These are phyloP conservation scores for Sclerodermus sp. DNA, from an alignment of 2,888 invertebrate species.

Conservation along the genomic window DNA sequence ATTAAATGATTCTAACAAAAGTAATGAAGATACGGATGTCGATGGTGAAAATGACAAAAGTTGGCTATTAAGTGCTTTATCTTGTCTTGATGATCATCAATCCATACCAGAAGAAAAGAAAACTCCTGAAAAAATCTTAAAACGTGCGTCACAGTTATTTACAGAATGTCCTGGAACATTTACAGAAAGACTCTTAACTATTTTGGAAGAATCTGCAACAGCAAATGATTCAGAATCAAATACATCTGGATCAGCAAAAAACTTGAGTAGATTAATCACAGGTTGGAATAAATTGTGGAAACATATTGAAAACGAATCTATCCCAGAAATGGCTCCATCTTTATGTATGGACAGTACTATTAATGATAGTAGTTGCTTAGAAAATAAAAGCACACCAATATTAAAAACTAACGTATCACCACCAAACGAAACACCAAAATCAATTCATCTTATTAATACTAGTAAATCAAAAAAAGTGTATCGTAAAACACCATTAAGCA, in stretches of 20 bases:
- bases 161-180: slow-evolving; percentile 37
- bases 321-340: slow-evolving; percentile 41
- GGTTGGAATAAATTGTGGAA: slow-evolving; percentile 46
- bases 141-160: slow-evolving; percentile 39
- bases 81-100: slow-evolving; percentile 16
- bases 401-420: no score
- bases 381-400: no score
- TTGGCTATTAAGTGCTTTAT: slow-evolving; percentile 16
- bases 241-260: slow-evolving; percentile 27
- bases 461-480: slow-evolving; percentile 11
- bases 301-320: slow-evolving; percentile 48
- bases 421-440: no score
- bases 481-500: slow-evolving; percentile 30
- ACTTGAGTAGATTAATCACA: slow-evolving; percentile 40
- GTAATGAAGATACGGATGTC: neutral
- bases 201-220: slow-evolving; percentile 44
- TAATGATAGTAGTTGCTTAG: neutral
- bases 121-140: slow-evolving; percentile 20
- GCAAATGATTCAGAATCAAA: slow-evolving; percentile 21
- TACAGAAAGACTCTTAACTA: slow-evolving; percentile 42
- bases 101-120: slow-evolving; percentile 10
- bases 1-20: slow-evolving; percentile 8
- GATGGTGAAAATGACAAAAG: neutral
- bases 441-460: no score
- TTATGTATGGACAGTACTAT: slow-evolving; percentile 1